Evolutionary conservation across 2,113 vertebrate species (phyloP).

Genomic region (Dasyurus viverrinus): DNA sequence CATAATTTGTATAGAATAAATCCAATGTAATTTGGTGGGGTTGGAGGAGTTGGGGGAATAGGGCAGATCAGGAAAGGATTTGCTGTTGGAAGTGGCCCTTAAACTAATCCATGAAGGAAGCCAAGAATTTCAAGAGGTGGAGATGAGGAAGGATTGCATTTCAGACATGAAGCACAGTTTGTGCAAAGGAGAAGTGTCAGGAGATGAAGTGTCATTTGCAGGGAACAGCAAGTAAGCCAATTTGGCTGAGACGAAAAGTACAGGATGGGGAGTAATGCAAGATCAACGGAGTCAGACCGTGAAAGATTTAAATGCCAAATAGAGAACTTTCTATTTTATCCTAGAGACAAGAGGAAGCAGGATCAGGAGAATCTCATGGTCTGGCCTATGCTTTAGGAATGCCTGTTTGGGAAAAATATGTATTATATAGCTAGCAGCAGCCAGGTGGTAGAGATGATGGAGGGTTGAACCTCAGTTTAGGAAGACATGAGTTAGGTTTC

Average conservation of each 20-base stretch:
- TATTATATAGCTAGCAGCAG: background rate
- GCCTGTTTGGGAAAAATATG: background rate
- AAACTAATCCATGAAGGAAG: background rate
- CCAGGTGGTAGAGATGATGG: background rate
- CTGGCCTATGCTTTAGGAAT: background rate
- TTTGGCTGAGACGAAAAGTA: background rate
- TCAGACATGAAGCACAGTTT: background rate
- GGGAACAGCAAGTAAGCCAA: background rate
- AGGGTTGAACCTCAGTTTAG: background rate
- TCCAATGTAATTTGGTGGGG: background rate
- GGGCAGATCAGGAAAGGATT: background rate
- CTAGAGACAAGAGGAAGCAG: background rate
- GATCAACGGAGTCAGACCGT: background rate
- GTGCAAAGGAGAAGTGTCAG: background rate
- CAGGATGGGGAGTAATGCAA: background rate
- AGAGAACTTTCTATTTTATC: background rate
- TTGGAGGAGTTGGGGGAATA: fast-evolving
- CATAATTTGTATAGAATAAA: background rate
- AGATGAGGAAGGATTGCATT: background rate
- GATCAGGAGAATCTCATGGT: background rate
- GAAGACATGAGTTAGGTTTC: background rate
- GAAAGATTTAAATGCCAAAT: background rate
- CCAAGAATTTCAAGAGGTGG: background rate
- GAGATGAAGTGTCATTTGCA: background rate
- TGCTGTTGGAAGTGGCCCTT: background rate